These are phyloP conservation scores for Idaea dimidiata DNA, from an alignment of 2,888 invertebrate species.

Conservation along the genomic window DNA sequence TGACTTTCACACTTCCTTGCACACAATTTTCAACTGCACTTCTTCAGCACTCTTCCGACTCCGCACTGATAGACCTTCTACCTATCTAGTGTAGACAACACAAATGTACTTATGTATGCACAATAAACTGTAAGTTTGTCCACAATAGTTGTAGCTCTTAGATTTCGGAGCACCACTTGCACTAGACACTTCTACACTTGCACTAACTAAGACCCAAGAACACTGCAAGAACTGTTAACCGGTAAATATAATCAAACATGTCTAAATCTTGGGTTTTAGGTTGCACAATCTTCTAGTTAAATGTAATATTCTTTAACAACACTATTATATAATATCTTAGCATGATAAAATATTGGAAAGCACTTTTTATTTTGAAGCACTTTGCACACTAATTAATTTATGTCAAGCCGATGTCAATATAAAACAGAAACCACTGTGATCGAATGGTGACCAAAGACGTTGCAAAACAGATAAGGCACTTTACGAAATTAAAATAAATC, in stretches of 20 bases:
- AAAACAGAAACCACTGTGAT: constrained; percentile 49
- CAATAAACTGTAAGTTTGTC: constrained; percentile 64
- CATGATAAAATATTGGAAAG: constrained; percentile 39
- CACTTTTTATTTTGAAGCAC: constrained; percentile 35
- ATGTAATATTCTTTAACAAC: not conserved
- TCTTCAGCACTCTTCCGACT: constrained; percentile 64
- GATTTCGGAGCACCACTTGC: constrained; percentile 61
- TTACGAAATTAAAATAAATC: constrained; percentile 78
- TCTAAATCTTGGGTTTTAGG: constrained; percentile 45
- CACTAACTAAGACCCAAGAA: constrained; percentile 65
- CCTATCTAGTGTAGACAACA: constrained; percentile 73
- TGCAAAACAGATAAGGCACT: constrained; percentile 69
- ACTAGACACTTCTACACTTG: constrained; percentile 61
- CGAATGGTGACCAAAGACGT: constrained; percentile 57
- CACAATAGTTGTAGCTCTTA: constrained; percentile 67
- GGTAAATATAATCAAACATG: constrained; percentile 16
- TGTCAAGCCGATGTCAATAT: constrained; percentile 42
- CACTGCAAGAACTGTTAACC: constrained; percentile 36
- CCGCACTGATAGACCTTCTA: constrained; percentile 60
- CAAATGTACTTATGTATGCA: constrained; percentile 65
- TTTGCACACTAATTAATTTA: constrained; percentile 34
- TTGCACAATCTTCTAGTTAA: constrained; percentile 28
- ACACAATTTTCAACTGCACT: constrained; percentile 73
- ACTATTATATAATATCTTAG: constrained; percentile 30
- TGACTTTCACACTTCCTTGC: constrained; percentile 71